Evolutionary conservation across 2,113 vertebrate species (phyloP).

Genomic region (Cichladusa arquata): DNA sequence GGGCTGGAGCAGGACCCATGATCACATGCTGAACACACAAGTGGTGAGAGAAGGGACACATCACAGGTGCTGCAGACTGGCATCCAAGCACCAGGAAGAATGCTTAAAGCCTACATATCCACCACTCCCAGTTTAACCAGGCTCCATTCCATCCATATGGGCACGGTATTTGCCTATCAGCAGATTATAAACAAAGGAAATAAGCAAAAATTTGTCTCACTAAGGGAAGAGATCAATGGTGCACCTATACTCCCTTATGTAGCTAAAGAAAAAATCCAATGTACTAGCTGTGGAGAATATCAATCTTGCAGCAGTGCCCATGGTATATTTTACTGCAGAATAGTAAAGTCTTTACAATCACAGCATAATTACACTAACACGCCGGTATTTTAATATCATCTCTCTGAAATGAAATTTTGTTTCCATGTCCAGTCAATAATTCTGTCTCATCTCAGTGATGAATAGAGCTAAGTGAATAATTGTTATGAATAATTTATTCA

Average conservation of each 20-base stretch:
- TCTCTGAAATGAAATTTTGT: constrained; percentile 56
- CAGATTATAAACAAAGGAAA: neutral
- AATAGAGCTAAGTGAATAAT: constrained; percentile 52
- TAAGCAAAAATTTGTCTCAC: neutral
- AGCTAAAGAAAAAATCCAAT: constrained; percentile 26
- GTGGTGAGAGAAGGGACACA: neutral
- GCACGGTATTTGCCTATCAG: neutral
- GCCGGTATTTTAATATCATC: constrained; percentile 1
- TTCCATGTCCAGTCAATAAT: constrained; percentile 65
- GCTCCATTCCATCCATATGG: neutral
- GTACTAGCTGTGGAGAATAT: neutral
- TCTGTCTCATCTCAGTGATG: constrained; percentile 55
- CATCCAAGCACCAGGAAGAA: neutral
- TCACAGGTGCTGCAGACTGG: neutral
- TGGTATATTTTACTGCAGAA: constrained; percentile 39
- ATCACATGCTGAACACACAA: neutral
- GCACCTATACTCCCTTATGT: neutral
- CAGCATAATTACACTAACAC: constrained; percentile 42
- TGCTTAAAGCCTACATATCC: fast-evolving
- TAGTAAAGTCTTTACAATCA: constrained; percentile 34
- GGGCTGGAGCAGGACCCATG: neutral
- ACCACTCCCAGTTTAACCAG: neutral
- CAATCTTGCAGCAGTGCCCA: constrained; percentile 33
- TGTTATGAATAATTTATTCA: constrained; percentile 57
- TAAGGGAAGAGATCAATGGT: constrained; percentile 23